Evolutionary conservation across 2,113 vertebrate genomes (phyloP).

Genomic region (Gallinago jamesoni): DNA sequence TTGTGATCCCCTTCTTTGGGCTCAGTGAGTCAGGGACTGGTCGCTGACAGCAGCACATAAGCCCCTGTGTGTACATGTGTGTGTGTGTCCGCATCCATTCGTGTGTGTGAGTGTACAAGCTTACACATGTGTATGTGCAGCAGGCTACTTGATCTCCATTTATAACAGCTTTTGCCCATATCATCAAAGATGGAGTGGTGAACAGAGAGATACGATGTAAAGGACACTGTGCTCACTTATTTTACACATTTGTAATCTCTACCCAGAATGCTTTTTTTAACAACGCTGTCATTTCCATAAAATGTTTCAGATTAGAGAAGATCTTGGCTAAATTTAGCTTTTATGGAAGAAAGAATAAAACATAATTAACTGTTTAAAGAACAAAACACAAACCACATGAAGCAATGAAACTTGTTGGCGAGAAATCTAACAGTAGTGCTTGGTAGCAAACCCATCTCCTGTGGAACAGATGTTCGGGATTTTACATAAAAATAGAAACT

Average conservation of each 20-base stretch:
- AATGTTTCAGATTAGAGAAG: constrained; percentile 78
- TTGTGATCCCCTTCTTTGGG: not conserved
- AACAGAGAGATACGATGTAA: not conserved
- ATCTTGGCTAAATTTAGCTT: constrained; percentile 83
- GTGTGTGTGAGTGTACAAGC: rapidly evolving
- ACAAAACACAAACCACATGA: constrained; percentile 84
- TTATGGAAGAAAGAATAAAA: constrained; percentile 79
- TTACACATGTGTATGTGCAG: not conserved
- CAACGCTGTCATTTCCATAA: constrained; percentile 71
- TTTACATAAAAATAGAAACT: constrained; percentile 69
- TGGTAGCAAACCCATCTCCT: constrained; percentile 78
- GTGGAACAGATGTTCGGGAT: constrained; percentile 74
- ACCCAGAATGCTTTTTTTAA: constrained; percentile 40
- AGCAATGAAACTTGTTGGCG: constrained; percentile 73
- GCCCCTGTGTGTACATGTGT: not conserved
- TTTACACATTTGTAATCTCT: constrained; percentile 39
- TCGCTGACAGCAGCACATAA: not conserved
- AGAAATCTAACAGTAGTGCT: constrained; percentile 81
- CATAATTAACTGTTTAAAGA: constrained; percentile 81
- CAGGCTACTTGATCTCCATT: not conserved
- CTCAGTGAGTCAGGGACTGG: not conserved
- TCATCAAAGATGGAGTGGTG: not conserved
- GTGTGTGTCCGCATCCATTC: not conserved
- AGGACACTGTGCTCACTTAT: not conserved
- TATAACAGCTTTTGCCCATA: not conserved